These are phyloP conservation scores for Plotosus lineatus DNA, from an alignment of 2,113 vertebrate genomes.

Conservation along the genomic window DNA sequence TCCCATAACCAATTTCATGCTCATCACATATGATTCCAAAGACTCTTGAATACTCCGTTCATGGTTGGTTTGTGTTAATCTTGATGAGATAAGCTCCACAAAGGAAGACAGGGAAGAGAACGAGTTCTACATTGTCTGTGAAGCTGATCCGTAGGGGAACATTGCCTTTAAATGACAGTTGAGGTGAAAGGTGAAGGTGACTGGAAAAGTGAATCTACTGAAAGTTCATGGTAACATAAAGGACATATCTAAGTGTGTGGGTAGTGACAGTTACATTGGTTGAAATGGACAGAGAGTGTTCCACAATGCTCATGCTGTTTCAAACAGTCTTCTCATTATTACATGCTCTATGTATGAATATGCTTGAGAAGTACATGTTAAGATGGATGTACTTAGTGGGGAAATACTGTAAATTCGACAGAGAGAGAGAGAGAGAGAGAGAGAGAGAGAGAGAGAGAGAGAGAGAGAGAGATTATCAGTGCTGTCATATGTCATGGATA, in stretches of 20 bases:
- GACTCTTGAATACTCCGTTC: not conserved
- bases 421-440: not conserved
- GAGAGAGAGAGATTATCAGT: slow-evolving; percentile 24
- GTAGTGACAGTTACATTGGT: no score
- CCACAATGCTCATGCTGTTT: slow-evolving; percentile 1
- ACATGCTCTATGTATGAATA: not conserved
- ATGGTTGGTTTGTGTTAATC: slow-evolving; percentile 13
- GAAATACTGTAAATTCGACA: not conserved
- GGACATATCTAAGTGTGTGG: no score
- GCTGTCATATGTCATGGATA: slow-evolving; percentile 37
- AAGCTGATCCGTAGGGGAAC: not conserved
- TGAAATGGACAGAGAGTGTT: slow-evolving; percentile 21
- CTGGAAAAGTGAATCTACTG: no score
- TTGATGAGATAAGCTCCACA: slow-evolving; percentile 10
- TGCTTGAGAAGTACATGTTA: not conserved
- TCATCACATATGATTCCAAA: slow-evolving; percentile 13
- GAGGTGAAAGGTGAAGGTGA: slow-evolving; percentile 58
- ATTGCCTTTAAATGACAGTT: not conserved
- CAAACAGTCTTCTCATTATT: slow-evolving; percentile 16
- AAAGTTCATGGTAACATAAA: no score
- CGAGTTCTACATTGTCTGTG: not conserved
- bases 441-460: slow-evolving; percentile 9
- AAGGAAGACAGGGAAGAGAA: not conserved
- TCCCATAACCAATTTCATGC: slow-evolving; percentile 36
- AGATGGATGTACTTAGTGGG: not conserved